These are phyloP conservation scores for Stylophora pistillata DNA, from an alignment of 64 coral and sea anemone species.

Conservation along the genomic window DNA sequence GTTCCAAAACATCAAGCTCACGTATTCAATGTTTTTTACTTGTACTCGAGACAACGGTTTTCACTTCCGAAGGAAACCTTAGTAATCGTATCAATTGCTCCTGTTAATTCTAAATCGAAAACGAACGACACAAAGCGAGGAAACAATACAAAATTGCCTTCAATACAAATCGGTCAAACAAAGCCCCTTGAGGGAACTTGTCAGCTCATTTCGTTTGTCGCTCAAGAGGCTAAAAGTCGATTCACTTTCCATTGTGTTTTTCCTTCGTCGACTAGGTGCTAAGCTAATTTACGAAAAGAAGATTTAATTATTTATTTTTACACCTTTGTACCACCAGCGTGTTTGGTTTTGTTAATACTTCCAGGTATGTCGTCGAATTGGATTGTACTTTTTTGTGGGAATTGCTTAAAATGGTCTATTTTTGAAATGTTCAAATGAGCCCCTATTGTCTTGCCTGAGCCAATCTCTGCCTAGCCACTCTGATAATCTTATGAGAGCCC, in stretches of 20 bases:
- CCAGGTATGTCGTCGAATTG: neutral
- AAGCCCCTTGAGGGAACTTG: neutral
- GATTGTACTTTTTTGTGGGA: neutral
- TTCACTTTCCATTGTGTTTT: no score
- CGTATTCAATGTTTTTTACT: no score
- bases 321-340: no score
- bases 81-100: neutral
- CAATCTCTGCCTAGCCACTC: neutral
- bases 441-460: neutral
- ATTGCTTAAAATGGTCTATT: neutral
- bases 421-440: neutral
- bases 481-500: neutral
- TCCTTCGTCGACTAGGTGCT: no score
- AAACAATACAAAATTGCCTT: neutral
- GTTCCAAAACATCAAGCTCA: no score
- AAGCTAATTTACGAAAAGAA: no score
- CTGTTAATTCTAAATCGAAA: neutral
- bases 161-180: conserved; percentile 11
- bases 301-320: no score
- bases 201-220: neutral
- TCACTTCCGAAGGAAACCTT: neutral
- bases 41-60: no score
- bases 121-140: neutral
- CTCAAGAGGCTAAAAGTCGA: neutral
- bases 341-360: neutral